Evolutionary conservation across 2,113 vertebrate genomes (phyloP).

Genomic region (Mionectes macconnelli): DNA sequence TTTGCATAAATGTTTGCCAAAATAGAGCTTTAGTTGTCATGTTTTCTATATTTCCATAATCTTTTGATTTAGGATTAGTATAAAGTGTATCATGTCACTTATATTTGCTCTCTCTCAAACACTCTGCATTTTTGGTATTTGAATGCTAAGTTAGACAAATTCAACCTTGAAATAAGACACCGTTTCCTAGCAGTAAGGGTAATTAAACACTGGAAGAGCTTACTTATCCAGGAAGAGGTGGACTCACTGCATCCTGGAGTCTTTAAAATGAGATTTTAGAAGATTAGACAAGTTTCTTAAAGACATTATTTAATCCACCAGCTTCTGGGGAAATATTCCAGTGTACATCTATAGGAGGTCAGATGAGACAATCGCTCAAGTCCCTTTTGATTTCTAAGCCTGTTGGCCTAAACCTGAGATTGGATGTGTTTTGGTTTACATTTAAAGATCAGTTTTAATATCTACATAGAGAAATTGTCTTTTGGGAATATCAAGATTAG

Average conservation of each 20-base stretch:
- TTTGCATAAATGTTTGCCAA: slow-evolving; percentile 37
- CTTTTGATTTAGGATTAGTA: slow-evolving; percentile 66
- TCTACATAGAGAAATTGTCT: not conserved
- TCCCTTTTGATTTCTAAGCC: not conserved
- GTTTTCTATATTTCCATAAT: slow-evolving; percentile 59
- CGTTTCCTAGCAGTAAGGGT: slow-evolving; percentile 26
- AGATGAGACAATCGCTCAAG: not conserved
- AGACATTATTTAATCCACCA: slow-evolving; percentile 8
- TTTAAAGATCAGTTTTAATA: slow-evolving; percentile 14
- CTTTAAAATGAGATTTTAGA: slow-evolving; percentile 16
- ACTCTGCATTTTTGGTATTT: not conserved
- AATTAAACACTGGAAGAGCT: slow-evolving; percentile 55
- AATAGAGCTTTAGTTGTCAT: slow-evolving; percentile 34
- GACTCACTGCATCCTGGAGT: slow-evolving; percentile 15
- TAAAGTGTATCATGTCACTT: slow-evolving; percentile 56
- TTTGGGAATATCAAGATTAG: not conserved
- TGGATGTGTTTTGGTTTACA: not conserved
- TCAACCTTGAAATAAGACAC: slow-evolving; percentile 62
- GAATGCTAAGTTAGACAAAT: slow-evolving; percentile 56
- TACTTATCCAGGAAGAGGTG: slow-evolving; percentile 22
- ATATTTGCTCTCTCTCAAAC: slow-evolving; percentile 47
- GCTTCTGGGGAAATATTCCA: not conserved
- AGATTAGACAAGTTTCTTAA: slow-evolving; percentile 33
- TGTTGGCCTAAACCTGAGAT: not conserved
- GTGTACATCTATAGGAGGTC: fast-evolving